Evolutionary conservation across 2,113 vertebrate species (phyloP), one percentile per base, ranked within the genome.

Genomic region (Reinhardtius hippoglossoides): DNA sequence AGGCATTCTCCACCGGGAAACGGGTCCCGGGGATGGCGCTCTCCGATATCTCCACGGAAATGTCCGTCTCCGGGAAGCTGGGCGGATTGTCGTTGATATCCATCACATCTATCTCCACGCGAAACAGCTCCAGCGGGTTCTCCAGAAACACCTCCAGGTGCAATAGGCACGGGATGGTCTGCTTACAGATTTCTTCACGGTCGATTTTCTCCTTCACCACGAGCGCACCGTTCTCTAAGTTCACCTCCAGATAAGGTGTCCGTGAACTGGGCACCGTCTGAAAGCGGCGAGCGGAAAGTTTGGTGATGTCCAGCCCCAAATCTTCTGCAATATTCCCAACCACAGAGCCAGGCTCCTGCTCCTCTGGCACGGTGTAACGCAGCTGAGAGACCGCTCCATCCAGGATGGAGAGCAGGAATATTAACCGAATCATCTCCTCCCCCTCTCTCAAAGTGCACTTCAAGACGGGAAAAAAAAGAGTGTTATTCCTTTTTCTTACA

Each of bases 31-130:
- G 97, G 23, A 96, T 96, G 69, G 98, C 98, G 89, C 97, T 99
- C 91, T 99, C 98, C 0, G 97, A 97, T 91, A 99, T 99, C 92
- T 99, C 98, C 92, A 99, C 96, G 0, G 96, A 96, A 66, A 99
- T 96, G 91, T 99, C 97, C 2, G 96, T 94, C 88, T 97, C 97
- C 1, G 97, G 96, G 74, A 99, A 99, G 78, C 94, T 90, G 68
- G 98, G 98, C 0, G 98, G 95, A 79, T 99, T 99, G 94, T 99
- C 98, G 76, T 99, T 99, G 80, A 99, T 97, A 93, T 99, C 98
- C 94, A 98, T 92, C 87, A 99, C 96, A 78, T 99, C 97, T 23
- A 98, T 96, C 88, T 99, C 97, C 84, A 98, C 97, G 21, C 97
- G 96, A 88, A 98, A 99, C 66, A 99, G 96, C 94, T 99, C 97